Conservation (phyloP, 2,113 vertebrate genomes). For the Progne subis region DNA sequence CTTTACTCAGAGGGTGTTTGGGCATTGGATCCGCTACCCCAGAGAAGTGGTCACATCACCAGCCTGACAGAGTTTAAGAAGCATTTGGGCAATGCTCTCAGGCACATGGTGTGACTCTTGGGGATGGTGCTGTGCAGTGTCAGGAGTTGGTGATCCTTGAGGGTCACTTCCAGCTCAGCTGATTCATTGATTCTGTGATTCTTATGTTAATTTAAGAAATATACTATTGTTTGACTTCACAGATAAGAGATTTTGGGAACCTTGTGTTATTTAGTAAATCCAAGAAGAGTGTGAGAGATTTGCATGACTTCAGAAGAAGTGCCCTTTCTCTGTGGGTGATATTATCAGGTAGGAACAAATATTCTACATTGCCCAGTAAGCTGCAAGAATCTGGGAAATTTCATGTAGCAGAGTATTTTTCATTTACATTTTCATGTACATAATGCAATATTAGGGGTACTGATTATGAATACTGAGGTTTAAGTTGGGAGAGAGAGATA, state of each 20-base stretch:
- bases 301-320: neutral
- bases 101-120: too few relatives aligned
- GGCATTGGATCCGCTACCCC: neutral
- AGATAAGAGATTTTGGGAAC: neutral
- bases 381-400: neutral
- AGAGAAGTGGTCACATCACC: neutral
- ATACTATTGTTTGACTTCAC: neutral
- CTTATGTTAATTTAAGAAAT: neutral
- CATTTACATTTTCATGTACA: neutral
- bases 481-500: neutral
- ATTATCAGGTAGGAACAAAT: neutral
- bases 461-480: neutral
- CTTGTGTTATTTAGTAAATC: neutral
- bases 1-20: neutral
- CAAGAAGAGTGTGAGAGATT: neutral
- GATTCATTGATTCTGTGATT: neutral
- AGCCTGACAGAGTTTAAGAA: neutral
- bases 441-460: neutral
- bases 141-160: neutral
- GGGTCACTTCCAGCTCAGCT: neutral
- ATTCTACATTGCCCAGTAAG: neutral
- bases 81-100: accelerated
- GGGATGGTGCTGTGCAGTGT: neutral
- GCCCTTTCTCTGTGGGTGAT: neutral
- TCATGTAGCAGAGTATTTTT: neutral